Evolutionary conservation across 2,113 vertebrate genomes (phyloP), one percentile per base, ranked within the genome.

Genomic region (Oceanites oceanicus): DNA sequence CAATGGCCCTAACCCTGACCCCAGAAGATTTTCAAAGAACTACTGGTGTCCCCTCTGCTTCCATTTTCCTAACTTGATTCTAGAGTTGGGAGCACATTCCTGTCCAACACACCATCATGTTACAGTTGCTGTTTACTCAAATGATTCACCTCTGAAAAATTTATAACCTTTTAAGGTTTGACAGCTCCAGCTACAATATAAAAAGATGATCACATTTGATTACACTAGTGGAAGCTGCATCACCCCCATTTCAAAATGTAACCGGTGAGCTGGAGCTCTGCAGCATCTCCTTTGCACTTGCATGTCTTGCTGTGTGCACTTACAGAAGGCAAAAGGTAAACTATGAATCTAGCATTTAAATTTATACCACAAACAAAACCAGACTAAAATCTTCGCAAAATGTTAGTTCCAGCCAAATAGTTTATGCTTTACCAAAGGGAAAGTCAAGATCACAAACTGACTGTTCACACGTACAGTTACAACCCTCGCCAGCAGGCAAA

Each of bases 401-500:
- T 7, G 7, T 65, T 68, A 75, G 26, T 92, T 94, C 92, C 79
- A 97, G 27, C 36, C 5, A 86, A 84, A 81, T 1, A 77, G 34
- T 4, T 61, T 22, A 6, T 50, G 27, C 26, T 91, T 84, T 86
- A 83, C n/a, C 44, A 82, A 79, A 73, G 10, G 10, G 29, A 78
- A 95, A 86, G n/a, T 47, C 50, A 86, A 73, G 77, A 74, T 38
- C 34, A 83, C 34, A 85, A 74, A 78, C 12, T 15, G 29, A 62
- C 20, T 59, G 42, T 44, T 47, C 30, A 56, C 81, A 96, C 96
- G 2, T 97, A 98, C 97, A 27, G 6, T 42, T 22, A 84, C 20
- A 87, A 45, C 3, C 36, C 47, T 93, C 47, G 0, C 75, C 94
- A 92, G 97, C 50, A 76, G 98, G 97, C 55, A 99, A 97, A 91